Conservation (phyloP, 1,140 invertebrate species). For the Oryzaephilus surinamensis region DNA sequence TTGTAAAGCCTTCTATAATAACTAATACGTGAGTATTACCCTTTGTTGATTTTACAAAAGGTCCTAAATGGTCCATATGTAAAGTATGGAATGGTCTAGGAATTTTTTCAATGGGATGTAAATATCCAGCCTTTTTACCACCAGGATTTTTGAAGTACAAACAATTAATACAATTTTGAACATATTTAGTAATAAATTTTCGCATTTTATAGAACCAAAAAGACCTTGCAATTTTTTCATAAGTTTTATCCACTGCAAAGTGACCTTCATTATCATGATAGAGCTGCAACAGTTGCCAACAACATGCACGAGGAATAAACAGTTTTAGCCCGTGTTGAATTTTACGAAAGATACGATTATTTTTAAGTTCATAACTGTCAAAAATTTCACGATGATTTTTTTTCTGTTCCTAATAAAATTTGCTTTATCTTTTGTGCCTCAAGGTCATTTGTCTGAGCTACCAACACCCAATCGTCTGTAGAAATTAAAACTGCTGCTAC, state of each 20-base stretch:
- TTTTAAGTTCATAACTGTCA: slow-evolving; percentile 6
- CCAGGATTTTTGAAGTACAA: slow-evolving; percentile 23
- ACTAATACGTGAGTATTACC: slow-evolving; percentile 17
- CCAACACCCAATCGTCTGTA: slow-evolving; percentile 12
- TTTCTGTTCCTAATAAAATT: background rate
- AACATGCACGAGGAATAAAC: slow-evolving; percentile 19
- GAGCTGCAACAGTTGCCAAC: slow-evolving; percentile 25
- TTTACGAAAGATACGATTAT: slow-evolving; percentile 17
- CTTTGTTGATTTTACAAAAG: slow-evolving; percentile 18
- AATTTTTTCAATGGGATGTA: slow-evolving; percentile 27
- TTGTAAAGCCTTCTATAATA: slow-evolving; percentile 28
- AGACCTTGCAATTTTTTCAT: slow-evolving; percentile 17
- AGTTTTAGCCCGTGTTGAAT: slow-evolving; percentile 19
- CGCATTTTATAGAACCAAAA: slow-evolving; percentile 31
- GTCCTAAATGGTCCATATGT: slow-evolving; percentile 18
- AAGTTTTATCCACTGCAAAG: slow-evolving; percentile 24
- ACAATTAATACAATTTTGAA: slow-evolving; percentile 26
- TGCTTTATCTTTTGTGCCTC: background rate
- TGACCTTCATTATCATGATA: slow-evolving; percentile 31
- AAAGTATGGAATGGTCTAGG: slow-evolving; percentile 15
- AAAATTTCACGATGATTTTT: background rate
- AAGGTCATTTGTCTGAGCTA: background rate
- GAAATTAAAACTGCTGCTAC: slow-evolving; percentile 2
- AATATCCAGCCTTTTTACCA: slow-evolving; percentile 24
- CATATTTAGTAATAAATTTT: slow-evolving; percentile 23